Base-by-base conservation (phyloP, 2,113 vertebrate genomes). In the Saccopteryx bilineata region DNA sequence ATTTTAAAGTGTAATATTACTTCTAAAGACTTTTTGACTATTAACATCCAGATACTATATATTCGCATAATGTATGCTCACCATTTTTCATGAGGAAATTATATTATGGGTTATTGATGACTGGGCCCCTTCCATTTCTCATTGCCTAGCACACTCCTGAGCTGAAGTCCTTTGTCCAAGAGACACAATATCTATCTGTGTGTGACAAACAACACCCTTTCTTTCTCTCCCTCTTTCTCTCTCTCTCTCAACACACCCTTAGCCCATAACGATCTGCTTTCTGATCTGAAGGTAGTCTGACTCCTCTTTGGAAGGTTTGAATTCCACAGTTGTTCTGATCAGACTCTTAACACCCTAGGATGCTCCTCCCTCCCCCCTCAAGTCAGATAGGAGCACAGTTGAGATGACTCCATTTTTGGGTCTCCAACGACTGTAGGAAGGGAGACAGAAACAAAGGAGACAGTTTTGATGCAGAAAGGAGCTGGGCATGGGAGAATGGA, bases 401-500 rank as follows among this genome's bases (percentile, higher is more conserved):
- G 46, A 87, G 61, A 72, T 13, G 61, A 75, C n/a, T 60, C n/a
- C 21, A 21, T 10, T 33, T 26, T 26, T 33, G 24, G 52, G 54
- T 60, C 31, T 48, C 28, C 69, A 46, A 60, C 2, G 71, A 31
- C 63, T 61, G 5, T 58, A 61, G 72, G 56, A 15, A 60, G 0
- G 17, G 46, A 28, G 1, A 54, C 10, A 60, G 18, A 72, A 28
- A 28, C 12, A 15, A 28, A 71, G 24, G 48, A 50, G 61, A 19
- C 5, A 6, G 33, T 54, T 0, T n/a, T 69, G 60, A 52, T 21
- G 28, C 1, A 31, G 60, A 63, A 28, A 0, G 0, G 48, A 46
- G 61, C 54, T 19, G 52, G 56, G 7, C 2, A 5, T 8, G 39
- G 39, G 33, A 24, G 14, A 60, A 46, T 7, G 14, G 13, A 3